Evolutionary conservation across 1,140 invertebrate species (phyloP).

Genomic region (Zaprionus davidi): DNA sequence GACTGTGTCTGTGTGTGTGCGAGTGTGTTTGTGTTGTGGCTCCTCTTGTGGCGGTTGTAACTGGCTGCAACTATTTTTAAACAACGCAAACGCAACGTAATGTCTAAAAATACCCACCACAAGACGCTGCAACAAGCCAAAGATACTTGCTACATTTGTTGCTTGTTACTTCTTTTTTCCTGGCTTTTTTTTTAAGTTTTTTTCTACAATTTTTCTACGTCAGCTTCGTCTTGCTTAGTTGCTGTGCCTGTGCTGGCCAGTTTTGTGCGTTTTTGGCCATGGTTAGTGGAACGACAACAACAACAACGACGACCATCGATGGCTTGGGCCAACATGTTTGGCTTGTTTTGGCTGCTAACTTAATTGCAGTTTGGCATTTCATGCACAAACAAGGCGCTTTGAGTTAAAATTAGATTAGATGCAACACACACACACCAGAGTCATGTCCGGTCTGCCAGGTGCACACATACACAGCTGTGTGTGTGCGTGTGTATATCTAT

Average conservation of each 20-base stretch:
- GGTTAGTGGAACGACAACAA: slow-evolving; percentile 62
- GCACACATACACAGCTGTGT: neutral
- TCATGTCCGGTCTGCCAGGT: slow-evolving; percentile 38
- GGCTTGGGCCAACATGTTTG: slow-evolving; percentile 66
- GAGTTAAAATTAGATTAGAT: slow-evolving; percentile 80
- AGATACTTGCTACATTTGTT: slow-evolving; percentile 42
- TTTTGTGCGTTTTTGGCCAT: slow-evolving; percentile 64
- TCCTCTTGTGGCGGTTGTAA: slow-evolving; percentile 13
- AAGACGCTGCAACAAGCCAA: slow-evolving; percentile 28
- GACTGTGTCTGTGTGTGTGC: slow-evolving; percentile 1
- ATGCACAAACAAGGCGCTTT: slow-evolving; percentile 54
- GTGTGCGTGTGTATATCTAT: neutral
- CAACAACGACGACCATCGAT: slow-evolving; percentile 30
- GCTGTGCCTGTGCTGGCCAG: slow-evolving; percentile 21
- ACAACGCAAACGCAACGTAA: slow-evolving; percentile 58
- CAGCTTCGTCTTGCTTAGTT: slow-evolving; percentile 23
- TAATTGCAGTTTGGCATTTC: slow-evolving; percentile 45
- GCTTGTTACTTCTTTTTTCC: slow-evolving; percentile 24
- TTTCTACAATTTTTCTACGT: slow-evolving; percentile 70
- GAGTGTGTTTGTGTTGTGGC: slow-evolving; percentile 1
- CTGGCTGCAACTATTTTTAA: slow-evolving; percentile 68
- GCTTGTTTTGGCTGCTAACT: slow-evolving; percentile 60
- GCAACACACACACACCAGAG: slow-evolving; percentile 27
- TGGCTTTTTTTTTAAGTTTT: slow-evolving; percentile 15
- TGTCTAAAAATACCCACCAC: slow-evolving; percentile 69